These are phyloP conservation scores for Thera britannica DNA, from an alignment of 2,888 invertebrate species.

Conservation along the genomic window DNA sequence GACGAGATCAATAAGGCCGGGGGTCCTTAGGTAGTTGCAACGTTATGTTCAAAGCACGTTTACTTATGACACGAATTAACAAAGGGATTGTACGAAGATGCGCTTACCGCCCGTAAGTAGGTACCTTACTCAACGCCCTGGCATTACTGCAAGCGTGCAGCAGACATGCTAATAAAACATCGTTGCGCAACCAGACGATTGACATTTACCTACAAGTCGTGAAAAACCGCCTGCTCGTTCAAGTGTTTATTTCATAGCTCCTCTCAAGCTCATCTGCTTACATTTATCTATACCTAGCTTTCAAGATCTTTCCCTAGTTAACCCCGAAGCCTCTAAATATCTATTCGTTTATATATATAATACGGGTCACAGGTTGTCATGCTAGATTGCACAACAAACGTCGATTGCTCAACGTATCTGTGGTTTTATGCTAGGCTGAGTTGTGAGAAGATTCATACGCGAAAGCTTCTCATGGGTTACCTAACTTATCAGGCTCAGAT, in stretches of 20 bases:
- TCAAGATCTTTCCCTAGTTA: conserved; percentile 2
- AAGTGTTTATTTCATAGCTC: conserved; percentile 52
- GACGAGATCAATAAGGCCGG: background rate
- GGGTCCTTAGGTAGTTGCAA: conserved; percentile 2
- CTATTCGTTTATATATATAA: conserved; percentile 21
- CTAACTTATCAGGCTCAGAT: conserved; percentile 44
- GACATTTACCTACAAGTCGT: conserved; percentile 71
- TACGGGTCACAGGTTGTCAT: conserved; percentile 37
- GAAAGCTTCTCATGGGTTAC: conserved; percentile 55
- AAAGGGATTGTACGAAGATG: conserved; percentile 54
- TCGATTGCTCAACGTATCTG: conserved; percentile 48
- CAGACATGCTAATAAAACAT: conserved; percentile 72
- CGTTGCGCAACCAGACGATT: conserved; percentile 72
- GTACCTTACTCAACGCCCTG: conserved; percentile 60
- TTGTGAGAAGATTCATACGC: conserved; percentile 57
- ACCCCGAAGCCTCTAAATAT: conserved; percentile 22
- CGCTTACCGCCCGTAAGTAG: conserved; percentile 47
- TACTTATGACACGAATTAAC: conserved; percentile 35
- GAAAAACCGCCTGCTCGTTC: conserved; percentile 52
- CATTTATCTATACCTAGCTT: background rate
- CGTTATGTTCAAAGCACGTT: conserved; percentile 10
- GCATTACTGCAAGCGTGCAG: conserved; percentile 60
- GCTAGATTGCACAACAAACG: conserved; percentile 39
- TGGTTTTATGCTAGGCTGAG: conserved; percentile 47
- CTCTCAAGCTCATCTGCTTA: conserved; percentile 37